Percentiles rank a stretch among this genome's conserved stretches.
Evolutionary conservation across 2,888 invertebrate genomes (phyloP).

Genomic region (Drosophila kuntzei): DNA sequence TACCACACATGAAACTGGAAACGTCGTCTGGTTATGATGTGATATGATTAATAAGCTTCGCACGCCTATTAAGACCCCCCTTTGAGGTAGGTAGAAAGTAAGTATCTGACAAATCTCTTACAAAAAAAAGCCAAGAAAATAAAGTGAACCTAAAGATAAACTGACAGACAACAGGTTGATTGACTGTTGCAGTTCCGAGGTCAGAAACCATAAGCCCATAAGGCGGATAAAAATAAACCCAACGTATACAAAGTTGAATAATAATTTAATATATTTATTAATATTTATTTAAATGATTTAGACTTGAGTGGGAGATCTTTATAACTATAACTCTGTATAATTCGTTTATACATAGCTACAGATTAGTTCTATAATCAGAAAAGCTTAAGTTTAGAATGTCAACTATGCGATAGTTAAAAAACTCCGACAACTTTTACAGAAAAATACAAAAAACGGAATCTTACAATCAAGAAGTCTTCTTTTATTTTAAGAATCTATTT

Average conservation of each 20-base stretch:
- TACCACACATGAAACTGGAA: slow-evolving; percentile 62
- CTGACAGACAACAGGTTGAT: slow-evolving; percentile 56
- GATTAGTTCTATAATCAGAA: neutral
- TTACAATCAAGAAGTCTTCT: no score
- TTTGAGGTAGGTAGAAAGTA: slow-evolving; percentile 42
- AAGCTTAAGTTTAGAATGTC: neutral
- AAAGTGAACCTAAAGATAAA: slow-evolving; percentile 47
- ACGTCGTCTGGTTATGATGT: slow-evolving; percentile 39
- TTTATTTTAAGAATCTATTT: no score
- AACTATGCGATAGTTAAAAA: no score
- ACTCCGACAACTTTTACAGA: no score
- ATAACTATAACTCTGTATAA: no score
- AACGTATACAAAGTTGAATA: slow-evolving; percentile 19
- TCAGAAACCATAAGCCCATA: slow-evolving; percentile 26
- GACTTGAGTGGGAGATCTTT: neutral
- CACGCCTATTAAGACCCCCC: slow-evolving; percentile 69
- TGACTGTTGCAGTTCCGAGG: slow-evolving; percentile 46
- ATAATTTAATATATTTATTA: slow-evolving; percentile 1
- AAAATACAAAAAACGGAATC: no score
- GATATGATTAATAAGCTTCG: slow-evolving; percentile 80
- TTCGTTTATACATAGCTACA: no score
- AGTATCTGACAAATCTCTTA: slow-evolving; percentile 36
- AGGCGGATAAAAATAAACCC: slow-evolving; percentile 20
- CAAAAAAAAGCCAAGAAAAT: slow-evolving; percentile 27
- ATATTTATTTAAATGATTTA: slow-evolving; percentile 3